Evolutionary conservation across 2,888 invertebrate genomes (phyloP).

Genomic region (Linyphia triangularis): DNA sequence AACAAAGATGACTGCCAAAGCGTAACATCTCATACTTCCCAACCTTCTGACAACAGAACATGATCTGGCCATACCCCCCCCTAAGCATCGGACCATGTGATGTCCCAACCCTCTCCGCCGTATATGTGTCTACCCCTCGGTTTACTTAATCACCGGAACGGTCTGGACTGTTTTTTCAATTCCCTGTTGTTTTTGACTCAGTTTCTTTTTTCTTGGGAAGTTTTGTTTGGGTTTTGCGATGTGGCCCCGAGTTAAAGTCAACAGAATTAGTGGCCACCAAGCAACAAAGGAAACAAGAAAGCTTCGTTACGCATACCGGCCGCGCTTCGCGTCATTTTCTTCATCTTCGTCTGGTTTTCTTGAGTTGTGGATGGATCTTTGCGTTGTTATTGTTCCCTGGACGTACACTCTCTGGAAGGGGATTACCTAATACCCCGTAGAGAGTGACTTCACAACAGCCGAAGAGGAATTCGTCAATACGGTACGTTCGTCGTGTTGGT

Average conservation of each 20-base stretch:
- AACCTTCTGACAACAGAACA: neutral
- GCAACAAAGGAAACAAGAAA: neutral
- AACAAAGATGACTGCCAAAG: neutral
- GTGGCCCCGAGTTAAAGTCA: constrained; percentile 1
- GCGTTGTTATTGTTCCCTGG: neutral
- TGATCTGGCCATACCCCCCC: neutral
- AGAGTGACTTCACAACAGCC: no score
- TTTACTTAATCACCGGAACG: neutral
- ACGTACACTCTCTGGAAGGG: neutral
- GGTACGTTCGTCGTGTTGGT: no score
- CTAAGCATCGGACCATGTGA: neutral
- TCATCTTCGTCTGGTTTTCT: neutral
- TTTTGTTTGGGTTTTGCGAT: neutral
- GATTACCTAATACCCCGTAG: constrained; percentile 25
- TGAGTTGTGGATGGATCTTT: neutral
- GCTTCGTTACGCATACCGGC: no score
- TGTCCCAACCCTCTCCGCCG: neutral
- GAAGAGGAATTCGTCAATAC: no score
- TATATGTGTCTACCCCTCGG: neutral
- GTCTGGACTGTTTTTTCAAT: neutral
- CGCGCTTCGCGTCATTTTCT: neutral
- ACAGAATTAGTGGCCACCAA: constrained; percentile 1
- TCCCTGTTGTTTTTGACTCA: neutral
- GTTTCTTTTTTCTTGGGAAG: neutral
- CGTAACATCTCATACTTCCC: neutral